Conservation (phyloP, 2,888 invertebrate species). For the Limnephilus lunatus region DNA sequence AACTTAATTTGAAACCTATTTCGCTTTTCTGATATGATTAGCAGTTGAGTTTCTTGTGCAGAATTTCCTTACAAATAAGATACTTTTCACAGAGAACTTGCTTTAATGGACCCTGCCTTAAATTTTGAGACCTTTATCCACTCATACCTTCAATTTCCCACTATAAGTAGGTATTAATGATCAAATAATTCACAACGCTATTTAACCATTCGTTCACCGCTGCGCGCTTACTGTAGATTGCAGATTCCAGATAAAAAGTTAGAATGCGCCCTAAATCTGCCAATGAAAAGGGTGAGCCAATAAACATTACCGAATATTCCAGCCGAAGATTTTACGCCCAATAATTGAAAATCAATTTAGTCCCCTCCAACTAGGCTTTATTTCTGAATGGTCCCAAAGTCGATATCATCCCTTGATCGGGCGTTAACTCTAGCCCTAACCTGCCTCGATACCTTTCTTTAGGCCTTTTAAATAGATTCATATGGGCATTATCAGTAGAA, state of each 20-base stretch:
- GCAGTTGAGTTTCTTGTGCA: too few relatives aligned
- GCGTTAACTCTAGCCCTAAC: slow-evolving; percentile 11
- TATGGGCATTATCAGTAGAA: slow-evolving; percentile 14
- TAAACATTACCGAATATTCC: slow-evolving; percentile 23
- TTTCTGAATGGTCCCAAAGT: slow-evolving; percentile 24
- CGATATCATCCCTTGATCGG: slow-evolving; percentile 17
- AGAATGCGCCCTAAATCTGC: background rate
- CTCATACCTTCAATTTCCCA: too few relatives aligned
- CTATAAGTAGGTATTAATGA: background rate
- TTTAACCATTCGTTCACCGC: background rate
- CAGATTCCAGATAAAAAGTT: background rate
- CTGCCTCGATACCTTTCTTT: slow-evolving; percentile 2
- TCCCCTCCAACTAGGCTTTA: background rate
- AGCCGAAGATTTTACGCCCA: slow-evolving; percentile 8
- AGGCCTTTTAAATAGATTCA: slow-evolving; percentile 32
- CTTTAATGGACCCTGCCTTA: too few relatives aligned
- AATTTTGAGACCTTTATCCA: too few relatives aligned
- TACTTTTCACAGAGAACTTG: too few relatives aligned
- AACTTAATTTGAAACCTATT: too few relatives aligned
- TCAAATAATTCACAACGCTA: background rate
- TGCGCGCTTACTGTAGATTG: background rate
- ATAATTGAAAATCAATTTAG: slow-evolving; percentile 34
- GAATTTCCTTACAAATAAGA: too few relatives aligned
- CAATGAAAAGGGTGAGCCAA: slow-evolving; percentile 3
- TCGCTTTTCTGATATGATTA: too few relatives aligned